phyloP scores from a whole-genome alignment of 2,888 invertebrate genomes.

The Phytoseiulus persimilis region DNA sequence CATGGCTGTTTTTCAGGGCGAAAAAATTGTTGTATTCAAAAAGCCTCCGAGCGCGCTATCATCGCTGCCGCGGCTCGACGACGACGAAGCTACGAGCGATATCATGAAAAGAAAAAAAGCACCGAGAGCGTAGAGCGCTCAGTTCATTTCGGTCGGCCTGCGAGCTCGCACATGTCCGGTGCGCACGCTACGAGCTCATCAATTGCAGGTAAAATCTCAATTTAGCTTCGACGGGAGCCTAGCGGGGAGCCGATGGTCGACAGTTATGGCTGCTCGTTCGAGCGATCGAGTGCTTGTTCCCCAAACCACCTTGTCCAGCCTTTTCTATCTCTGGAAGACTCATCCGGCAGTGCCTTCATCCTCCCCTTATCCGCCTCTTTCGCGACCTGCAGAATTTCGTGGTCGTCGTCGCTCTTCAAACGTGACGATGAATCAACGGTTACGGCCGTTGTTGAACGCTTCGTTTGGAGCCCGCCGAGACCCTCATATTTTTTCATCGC shows the following conservation, averaged over 20 bases:
- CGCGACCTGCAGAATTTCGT: too few relatives aligned
- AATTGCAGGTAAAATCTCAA: slow-evolving; percentile 5
- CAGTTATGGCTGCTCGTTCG: background rate
- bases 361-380: background rate
- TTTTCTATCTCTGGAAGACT: background rate
- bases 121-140: background rate
- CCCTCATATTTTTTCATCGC: background rate
- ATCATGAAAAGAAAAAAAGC: background rate
- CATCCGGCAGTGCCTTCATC: background rate
- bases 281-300: background rate
- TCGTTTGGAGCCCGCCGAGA: background rate
- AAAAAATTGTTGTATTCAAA: background rate
- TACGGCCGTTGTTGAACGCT: background rate
- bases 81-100: too few relatives aligned
- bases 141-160: background rate
- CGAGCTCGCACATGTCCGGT: background rate
- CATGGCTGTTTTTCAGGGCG: background rate
- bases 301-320: background rate
- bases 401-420: background rate
- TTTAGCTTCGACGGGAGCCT: background rate
- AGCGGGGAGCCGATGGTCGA: background rate
- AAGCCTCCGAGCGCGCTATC: background rate
- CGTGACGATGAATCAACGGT: background rate
- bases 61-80: background rate
- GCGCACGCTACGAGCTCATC: background rate